Percentiles rank a stretch among this genome's conserved stretches.
These are phyloP conservation scores for Helogale parvula DNA, from an alignment of 2,113 vertebrate genomes.

Conservation along the genomic window DNA sequence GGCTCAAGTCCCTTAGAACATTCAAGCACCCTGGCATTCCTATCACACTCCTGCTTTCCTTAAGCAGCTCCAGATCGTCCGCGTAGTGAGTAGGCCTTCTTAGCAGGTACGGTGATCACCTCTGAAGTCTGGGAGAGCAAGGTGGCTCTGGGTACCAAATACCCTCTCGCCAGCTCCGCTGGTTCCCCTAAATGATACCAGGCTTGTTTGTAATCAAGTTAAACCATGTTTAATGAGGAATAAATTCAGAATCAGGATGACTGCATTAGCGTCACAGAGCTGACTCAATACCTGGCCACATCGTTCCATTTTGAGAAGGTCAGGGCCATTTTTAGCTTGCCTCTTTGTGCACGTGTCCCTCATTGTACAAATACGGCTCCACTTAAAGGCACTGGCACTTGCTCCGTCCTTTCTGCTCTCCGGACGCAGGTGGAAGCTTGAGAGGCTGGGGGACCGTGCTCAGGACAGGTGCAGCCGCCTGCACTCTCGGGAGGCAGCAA, in stretches of 20 bases:
- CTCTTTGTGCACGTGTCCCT: background rate
- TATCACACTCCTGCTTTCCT: rapidly evolving
- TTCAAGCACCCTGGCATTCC: rapidly evolving
- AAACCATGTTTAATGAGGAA: slow-evolving; percentile 28
- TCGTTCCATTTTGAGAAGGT: slow-evolving; percentile 21
- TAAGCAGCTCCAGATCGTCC: background rate
- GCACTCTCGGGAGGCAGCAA: background rate
- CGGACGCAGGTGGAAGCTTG: background rate
- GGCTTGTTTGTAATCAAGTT: slow-evolving; percentile 46
- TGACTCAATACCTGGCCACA: slow-evolving; percentile 45
- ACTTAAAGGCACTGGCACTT: background rate
- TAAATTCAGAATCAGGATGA: slow-evolving; percentile 31
- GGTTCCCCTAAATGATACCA: slow-evolving; percentile 4
- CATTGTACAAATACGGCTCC: background rate
- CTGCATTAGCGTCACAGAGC: background rate
- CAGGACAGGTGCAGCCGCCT: background rate
- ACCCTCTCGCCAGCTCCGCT: background rate
- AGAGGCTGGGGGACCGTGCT: background rate
- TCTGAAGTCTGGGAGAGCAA: background rate
- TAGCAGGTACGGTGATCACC: background rate
- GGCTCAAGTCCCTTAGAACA: rapidly evolving
- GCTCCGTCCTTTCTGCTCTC: background rate
- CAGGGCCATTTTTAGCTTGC: slow-evolving; percentile 46
- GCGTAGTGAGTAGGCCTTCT: rapidly evolving
- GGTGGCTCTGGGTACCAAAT: background rate